Conservation (phyloP, 2,888 invertebrate genomes). For the Diarsia brunnea region DNA sequence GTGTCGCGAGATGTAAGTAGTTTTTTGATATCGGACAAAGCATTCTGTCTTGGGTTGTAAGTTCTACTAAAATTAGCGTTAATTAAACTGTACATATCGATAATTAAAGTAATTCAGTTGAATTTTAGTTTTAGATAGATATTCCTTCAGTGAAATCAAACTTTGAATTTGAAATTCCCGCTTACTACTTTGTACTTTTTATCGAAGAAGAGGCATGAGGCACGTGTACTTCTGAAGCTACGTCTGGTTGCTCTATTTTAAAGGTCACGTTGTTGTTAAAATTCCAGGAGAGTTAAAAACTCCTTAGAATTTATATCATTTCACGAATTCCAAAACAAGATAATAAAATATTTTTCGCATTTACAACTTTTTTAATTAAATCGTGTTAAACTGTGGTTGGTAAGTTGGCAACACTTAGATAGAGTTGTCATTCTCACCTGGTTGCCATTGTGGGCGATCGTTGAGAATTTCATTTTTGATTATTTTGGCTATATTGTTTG, state of each 20-base stretch:
- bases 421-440: constrained; percentile 82
- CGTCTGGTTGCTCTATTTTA: not conserved
- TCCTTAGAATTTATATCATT: not conserved
- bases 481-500: constrained; percentile 75
- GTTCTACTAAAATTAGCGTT: constrained; percentile 83
- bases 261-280: not conserved
- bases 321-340: not conserved
- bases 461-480: constrained; percentile 78
- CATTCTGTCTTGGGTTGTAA: constrained; percentile 86
- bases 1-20: constrained; percentile 84
- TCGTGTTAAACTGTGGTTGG: constrained; percentile 12
- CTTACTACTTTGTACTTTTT: constrained; percentile 6
- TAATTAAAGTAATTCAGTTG: not conserved
- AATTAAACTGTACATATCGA: constrained; percentile 81
- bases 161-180: constrained; percentile 57
- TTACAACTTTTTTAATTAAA: constrained; percentile 1
- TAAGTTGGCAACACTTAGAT: constrained; percentile 14
- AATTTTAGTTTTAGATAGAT: not conserved
- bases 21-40: constrained; percentile 84
- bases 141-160: constrained; percentile 3
- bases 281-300: not conserved
- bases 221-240: not conserved
- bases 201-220: not conserved
- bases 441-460: constrained; percentile 71
- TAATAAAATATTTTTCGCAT: not conserved